A percentile compares a stretch with the other conserved stretches of the same genome.
phyloP scores from a whole-genome alignment of 2,888 invertebrate species.

The Gymnoscelis rufifasciata region DNA sequence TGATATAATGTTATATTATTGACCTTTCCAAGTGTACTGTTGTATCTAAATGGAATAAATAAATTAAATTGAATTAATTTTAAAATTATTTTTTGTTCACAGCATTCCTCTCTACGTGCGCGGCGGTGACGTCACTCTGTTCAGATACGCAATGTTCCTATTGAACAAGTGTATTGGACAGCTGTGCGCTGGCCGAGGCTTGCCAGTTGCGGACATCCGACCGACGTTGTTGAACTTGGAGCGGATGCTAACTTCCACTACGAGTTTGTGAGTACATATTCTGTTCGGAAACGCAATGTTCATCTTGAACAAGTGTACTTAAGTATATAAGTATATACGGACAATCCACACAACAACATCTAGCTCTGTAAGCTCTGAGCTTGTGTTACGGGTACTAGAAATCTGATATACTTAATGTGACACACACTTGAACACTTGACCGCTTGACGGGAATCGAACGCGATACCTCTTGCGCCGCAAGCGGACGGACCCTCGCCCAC shows the following conservation, averaged over 20 bases:
- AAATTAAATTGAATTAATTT: background rate
- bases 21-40: background rate
- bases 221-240: slow-evolving; percentile 87
- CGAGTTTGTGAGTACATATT: slow-evolving; percentile 52
- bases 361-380: too few species aligned
- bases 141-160: slow-evolving; percentile 93
- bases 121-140: slow-evolving; percentile 87
- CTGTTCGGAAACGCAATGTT: background rate
- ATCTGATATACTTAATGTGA: too few species aligned
- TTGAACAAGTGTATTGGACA: slow-evolving; percentile 97
- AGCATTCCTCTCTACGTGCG: slow-evolving; percentile 92
- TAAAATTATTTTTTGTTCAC: slow-evolving; percentile 32
- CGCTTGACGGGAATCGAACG: too few species aligned
- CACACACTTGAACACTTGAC: too few species aligned
- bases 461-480: too few species aligned
- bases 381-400: too few species aligned
- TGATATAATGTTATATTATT: too few species aligned
- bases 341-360: too few species aligned
- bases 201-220: slow-evolving; percentile 85
- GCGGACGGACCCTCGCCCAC: too few species aligned
- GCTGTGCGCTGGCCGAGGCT: slow-evolving; percentile 86
- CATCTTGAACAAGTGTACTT: background rate
- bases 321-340: too few species aligned
- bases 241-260: slow-evolving; percentile 66
- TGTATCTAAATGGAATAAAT: too few species aligned